Base-by-base conservation (phyloP, 2,888 invertebrate genomes). In the Digitonthophagus gazella region DNA sequence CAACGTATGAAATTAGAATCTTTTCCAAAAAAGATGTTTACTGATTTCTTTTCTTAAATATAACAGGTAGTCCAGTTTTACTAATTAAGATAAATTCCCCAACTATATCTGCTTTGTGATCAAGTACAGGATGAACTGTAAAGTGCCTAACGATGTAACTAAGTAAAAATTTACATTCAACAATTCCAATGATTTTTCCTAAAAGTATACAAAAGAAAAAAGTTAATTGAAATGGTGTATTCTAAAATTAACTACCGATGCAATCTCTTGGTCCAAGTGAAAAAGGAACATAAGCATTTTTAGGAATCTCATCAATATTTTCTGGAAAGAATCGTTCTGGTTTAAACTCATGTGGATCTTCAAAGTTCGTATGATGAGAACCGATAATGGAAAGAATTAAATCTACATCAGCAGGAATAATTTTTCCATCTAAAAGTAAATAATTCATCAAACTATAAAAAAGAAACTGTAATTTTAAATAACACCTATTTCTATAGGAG, bases 251-350 rank as follows among this genome's bases (percentile, higher is more conserved):
- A n/a, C n/a, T 20, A 61, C 61, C 61, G 16, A 61, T 61, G 18
- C 61, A 61, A 20, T 61, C 61, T 19, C 61, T 61, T 19, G 61
- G 61, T 15, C 61, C 61, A n/a, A 61, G 6, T 18, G 61, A 61
- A 61, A 61, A 61, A 3, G 61, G 61, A 18, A 14, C 15, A 19
- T 61, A 61, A 4, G 61, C 8, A 61, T 20, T 20, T 5, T 16
- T 1, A 14, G 18, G 61, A 18, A 61, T 61, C 18, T 16, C 18
- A n/a, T 16, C n/a, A n/a, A 2, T 16, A 20, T 61, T 61, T 19
- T 61, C 61, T n/a, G 61, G 61, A 16, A 20, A 5, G 18, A 61
- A 61, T 61, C 61, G 1, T 19, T 61, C 61, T n/a, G 61, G 61
- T 1, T 61, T 20, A 61, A 61, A 61, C 3, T 6, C 18, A 15